These are phyloP conservation scores for Strigamia crassipes DNA, from an alignment of 2,888 invertebrate species.

Conservation along the genomic window DNA sequence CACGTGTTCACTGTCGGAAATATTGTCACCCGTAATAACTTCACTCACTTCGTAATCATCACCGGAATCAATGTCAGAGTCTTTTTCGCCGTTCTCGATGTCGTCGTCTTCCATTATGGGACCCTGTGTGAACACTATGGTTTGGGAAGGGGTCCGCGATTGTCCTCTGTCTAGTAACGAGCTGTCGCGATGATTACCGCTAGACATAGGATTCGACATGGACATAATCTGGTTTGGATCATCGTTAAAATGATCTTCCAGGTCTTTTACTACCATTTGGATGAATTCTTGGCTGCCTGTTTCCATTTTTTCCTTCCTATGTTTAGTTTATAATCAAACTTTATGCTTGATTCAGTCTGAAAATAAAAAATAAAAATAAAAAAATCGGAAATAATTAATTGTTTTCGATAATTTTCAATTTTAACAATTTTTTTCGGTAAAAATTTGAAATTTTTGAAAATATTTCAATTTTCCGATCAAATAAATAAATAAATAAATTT, in stretches of 20 bases:
- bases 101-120: slow-evolving; percentile 46
- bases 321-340: not conserved
- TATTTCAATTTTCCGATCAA: not conserved
- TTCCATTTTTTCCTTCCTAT: slow-evolving; percentile 15
- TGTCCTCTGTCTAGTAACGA: not conserved
- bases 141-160: too few species aligned
- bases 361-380: too few species aligned
- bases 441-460: too few species aligned
- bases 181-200: not conserved
- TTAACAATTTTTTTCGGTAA: too few species aligned
- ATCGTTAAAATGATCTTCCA: slow-evolving; percentile 44
- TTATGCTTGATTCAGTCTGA: not conserved
- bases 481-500: not conserved
- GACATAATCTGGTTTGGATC: slow-evolving; percentile 41
- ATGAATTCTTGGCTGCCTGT: slow-evolving; percentile 45
- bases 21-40: not conserved
- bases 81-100: not conserved
- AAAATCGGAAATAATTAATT: too few species aligned
- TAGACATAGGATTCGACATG: not conserved
- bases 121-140: slow-evolving; percentile 14
- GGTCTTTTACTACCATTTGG: slow-evolving; percentile 43
- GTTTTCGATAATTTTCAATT: too few species aligned
- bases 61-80: not conserved
- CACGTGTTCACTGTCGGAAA: not conserved
- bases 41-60: not conserved